A percentile compares a stretch with the other conserved stretches of the same genome.
These are phyloP conservation scores for Plumapathes pennacea DNA, from an alignment of 92 coral and sea anemone genomes.

Conservation along the genomic window DNA sequence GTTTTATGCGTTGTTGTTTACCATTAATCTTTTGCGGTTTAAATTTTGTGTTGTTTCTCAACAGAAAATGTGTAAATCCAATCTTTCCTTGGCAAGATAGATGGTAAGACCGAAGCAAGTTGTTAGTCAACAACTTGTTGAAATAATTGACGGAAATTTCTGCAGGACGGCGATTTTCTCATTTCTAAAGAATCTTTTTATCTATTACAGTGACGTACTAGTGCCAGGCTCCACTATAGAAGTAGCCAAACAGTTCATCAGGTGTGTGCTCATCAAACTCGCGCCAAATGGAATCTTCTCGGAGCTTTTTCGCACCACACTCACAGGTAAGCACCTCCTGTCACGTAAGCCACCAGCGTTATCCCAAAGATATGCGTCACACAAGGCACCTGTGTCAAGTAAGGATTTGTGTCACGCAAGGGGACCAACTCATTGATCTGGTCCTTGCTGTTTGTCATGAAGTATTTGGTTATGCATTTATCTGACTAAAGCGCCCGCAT, in stretches of 20 bases:
- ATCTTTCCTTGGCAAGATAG: slow-evolving; percentile 94
- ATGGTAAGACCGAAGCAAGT: slow-evolving; percentile 50
- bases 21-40: not conserved
- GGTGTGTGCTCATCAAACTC: slow-evolving; percentile 94
- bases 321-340: slow-evolving; percentile 88
- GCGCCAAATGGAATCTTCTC: slow-evolving; percentile 98
- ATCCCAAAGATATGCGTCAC: too few species aligned
- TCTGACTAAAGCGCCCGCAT: too few species aligned
- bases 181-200: not conserved
- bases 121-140: not conserved
- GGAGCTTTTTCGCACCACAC: slow-evolving; percentile 81
- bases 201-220: slow-evolving; percentile 61
- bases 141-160: too few species aligned
- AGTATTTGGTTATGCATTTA: too few species aligned
- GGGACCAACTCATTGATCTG: too few species aligned
- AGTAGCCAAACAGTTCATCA: slow-evolving; percentile 87
- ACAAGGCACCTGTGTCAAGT: not conserved
- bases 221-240: slow-evolving; percentile 97
- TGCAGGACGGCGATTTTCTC: not conserved
- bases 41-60: not conserved
- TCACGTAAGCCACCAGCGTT: too few species aligned
- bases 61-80: slow-evolving; percentile 87
- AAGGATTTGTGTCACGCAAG: not conserved
- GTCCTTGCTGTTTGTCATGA: too few species aligned
- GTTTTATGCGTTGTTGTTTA: too few species aligned